phyloP scores from a whole-genome alignment of 2,113 vertebrate genomes.

The Pterocles burchelli region DNA sequence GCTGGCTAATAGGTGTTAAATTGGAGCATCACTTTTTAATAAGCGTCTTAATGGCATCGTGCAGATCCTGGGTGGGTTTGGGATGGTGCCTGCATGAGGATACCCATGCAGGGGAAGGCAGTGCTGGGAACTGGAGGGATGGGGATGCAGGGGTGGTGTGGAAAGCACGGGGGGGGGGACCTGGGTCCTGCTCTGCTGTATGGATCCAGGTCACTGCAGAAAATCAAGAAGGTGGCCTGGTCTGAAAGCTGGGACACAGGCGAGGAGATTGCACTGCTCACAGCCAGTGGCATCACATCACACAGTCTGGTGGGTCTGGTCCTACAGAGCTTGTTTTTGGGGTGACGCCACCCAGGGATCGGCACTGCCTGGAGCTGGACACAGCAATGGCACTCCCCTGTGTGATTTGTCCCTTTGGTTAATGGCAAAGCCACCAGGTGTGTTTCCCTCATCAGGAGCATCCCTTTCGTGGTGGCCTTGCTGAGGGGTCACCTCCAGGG shows the following conservation, averaged over 20 bases:
- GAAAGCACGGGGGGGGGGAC: accelerated
- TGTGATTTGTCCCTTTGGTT: neutral
- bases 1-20: slow-evolving; percentile 80
- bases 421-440: neutral
- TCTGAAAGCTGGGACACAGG: neutral
- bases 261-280: neutral
- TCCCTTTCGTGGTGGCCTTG: neutral
- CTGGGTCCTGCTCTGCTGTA: neutral
- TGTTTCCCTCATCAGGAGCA: neutral
- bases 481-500: neutral
- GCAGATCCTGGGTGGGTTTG: slow-evolving; percentile 44
- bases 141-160: neutral
- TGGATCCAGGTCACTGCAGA: neutral
- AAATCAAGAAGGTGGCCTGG: neutral
- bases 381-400: neutral
- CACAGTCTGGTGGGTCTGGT: accelerated
- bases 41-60: slow-evolving; percentile 70
- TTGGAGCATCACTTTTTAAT: slow-evolving; percentile 79
- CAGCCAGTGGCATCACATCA: accelerated
- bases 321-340: neutral
- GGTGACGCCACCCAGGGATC: accelerated
- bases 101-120: neutral
- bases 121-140: neutral
- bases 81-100: neutral
- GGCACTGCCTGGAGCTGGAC: neutral